A percentile compares a stretch with the other conserved stretches of the same genome.
These are phyloP conservation scores for Archips xylosteana DNA, from an alignment of 2,888 invertebrate species.

Conservation along the genomic window DNA sequence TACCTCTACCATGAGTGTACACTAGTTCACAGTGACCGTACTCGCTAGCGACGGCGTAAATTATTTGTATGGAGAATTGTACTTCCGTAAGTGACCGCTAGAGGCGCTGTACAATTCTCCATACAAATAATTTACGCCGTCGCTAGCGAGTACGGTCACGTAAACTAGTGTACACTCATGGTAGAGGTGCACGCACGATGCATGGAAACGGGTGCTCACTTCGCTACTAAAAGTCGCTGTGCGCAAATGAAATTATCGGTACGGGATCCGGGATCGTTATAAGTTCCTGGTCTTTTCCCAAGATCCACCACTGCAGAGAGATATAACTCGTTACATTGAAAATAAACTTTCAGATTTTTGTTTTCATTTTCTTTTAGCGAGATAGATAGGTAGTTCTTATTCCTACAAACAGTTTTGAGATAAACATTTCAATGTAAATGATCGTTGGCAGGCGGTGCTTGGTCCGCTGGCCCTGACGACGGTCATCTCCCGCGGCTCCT, in stretches of 20 bases:
- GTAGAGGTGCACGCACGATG: background rate
- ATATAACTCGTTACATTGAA: too few relatives aligned
- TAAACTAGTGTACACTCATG: too few relatives aligned
- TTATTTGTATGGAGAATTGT: too few relatives aligned
- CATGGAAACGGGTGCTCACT: background rate
- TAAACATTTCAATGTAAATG: conserved; percentile 4
- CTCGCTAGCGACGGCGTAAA: too few relatives aligned
- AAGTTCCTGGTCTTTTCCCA: background rate
- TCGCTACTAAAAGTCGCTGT: background rate
- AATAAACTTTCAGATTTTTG: too few relatives aligned
- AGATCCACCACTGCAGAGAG: too few relatives aligned
- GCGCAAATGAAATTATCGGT: background rate
- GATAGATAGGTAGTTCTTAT: background rate
- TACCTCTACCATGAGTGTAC: background rate
- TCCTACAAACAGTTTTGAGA: background rate
- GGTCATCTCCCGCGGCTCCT: conserved; percentile 55
- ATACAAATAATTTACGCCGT: too few relatives aligned
- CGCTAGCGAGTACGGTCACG: too few relatives aligned
- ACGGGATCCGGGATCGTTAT: background rate
- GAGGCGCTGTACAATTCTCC: too few relatives aligned
- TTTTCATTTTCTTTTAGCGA: too few relatives aligned
- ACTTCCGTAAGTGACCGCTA: too few relatives aligned
- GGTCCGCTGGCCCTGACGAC: conserved; percentile 83
- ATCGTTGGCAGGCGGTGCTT: conserved; percentile 82
- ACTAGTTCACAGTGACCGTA: too few relatives aligned